Evolutionary conservation across 2,113 vertebrate species (phyloP).

Genomic region (Solea solea): DNA sequence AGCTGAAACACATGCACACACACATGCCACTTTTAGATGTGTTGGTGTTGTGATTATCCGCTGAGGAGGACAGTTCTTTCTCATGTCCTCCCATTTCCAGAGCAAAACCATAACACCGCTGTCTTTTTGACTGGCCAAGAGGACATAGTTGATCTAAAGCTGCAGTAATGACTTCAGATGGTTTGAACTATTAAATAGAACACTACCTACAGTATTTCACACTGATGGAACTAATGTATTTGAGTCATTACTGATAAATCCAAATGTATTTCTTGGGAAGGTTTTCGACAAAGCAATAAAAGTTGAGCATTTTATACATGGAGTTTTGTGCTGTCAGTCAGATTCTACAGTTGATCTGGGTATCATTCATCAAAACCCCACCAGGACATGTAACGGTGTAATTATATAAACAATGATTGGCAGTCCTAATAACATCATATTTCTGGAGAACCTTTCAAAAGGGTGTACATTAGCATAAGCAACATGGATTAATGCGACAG

Average conservation of each 20-base stretch:
- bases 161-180: too few species aligned
- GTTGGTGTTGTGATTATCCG: too few species aligned
- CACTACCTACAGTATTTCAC: too few species aligned
- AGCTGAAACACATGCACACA: too few species aligned
- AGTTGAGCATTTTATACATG: background rate
- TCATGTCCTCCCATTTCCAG: too few species aligned
- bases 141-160: too few species aligned
- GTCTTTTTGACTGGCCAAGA: too few species aligned
- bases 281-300: conserved; percentile 24
- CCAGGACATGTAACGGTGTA: conserved; percentile 50
- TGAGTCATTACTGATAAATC: background rate
- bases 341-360: conserved; percentile 32
- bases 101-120: too few species aligned
- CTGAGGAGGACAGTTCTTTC: too few species aligned
- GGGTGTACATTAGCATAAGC: conserved; percentile 82
- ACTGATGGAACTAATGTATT: too few species aligned
- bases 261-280: background rate
- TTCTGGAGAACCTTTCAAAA: conserved; percentile 79
- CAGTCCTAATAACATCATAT: conserved; percentile 78
- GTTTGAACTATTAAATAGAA: too few species aligned
- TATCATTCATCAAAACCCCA: conserved; percentile 69
- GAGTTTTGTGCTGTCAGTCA: conserved; percentile 35
- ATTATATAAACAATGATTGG: conserved; percentile 82
- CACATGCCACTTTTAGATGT: too few species aligned
- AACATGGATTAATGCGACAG: conserved; percentile 72